Evolutionary conservation across 2,888 invertebrate species (phyloP).

Genomic region (Limenitis camilla): DNA sequence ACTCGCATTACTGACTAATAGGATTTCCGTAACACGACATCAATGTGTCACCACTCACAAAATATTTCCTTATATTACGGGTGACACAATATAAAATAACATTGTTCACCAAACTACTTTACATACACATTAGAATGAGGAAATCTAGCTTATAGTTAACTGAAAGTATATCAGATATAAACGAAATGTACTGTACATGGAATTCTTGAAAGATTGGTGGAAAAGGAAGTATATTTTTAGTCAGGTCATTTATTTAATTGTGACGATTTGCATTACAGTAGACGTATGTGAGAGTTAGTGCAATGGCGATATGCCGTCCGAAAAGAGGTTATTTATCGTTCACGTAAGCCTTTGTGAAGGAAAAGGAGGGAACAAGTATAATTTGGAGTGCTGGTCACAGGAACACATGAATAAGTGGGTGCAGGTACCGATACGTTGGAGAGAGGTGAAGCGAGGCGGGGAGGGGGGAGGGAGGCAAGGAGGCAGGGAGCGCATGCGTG

Average conservation of each 20-base stretch:
- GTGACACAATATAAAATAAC: no score
- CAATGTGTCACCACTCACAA: not conserved
- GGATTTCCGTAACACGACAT: conserved; percentile 8
- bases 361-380: conserved; percentile 25
- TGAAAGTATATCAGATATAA: not conserved
- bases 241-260: not conserved
- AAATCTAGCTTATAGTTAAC: not conserved
- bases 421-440: conserved; percentile 41
- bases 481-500: conserved; percentile 58
- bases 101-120: no score
- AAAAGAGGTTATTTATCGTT: not conserved
- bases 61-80: no score
- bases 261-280: no score
- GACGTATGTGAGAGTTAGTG: no score
- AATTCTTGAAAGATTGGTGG: not conserved
- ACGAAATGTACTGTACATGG: not conserved
- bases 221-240: not conserved
- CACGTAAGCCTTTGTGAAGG: conserved; percentile 3
- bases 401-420: conserved; percentile 46
- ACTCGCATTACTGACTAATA: conserved; percentile 11
- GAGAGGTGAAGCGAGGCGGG: conserved; percentile 26
- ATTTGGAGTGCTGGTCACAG: conserved; percentile 50
- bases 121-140: no score
- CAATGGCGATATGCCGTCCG: no score
- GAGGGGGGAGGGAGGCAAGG: conserved; percentile 28